These are phyloP conservation scores for Zaprionus tsacasi DNA, from an alignment of 1,140 invertebrate species.

Conservation along the genomic window DNA sequence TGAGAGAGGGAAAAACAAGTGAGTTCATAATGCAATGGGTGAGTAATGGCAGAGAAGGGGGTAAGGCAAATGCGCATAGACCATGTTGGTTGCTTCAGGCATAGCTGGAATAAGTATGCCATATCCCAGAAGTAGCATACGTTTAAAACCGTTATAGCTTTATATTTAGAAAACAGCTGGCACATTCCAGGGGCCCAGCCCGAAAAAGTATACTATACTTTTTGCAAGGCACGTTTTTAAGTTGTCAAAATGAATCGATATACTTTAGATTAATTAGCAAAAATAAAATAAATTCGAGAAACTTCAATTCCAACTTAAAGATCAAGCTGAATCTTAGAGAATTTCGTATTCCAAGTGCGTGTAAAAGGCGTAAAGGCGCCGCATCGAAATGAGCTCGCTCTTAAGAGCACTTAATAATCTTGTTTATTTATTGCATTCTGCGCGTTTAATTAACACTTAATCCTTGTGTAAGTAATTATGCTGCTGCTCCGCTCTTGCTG, in stretches of 20 bases:
- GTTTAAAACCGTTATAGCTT: no score
- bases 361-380: constrained; percentile 30
- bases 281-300: background rate
- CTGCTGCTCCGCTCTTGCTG: constrained; percentile 44
- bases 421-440: constrained; percentile 82
- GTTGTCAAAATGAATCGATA: background rate
- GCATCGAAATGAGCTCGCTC: constrained; percentile 19
- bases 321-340: constrained; percentile 1
- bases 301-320: background rate
- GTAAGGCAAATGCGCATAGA: background rate
- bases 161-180: no score
- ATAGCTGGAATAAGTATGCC: no score
- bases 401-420: constrained; percentile 74
- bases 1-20: constrained; percentile 15
- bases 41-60: constrained; percentile 1
- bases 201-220: no score
- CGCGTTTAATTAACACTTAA: constrained; percentile 82
- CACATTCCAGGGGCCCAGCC: no score
- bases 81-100: no score
- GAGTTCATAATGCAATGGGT: constrained; percentile 47
- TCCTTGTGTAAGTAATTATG: constrained; percentile 81
- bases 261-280: background rate
- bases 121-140: no score
- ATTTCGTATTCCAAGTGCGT: constrained; percentile 10
- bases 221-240: no score